A percentile compares a stretch with the other conserved stretches of the same genome.
phyloP scores from a whole-genome alignment of 2,797 vertebrate species.

The Gephyroberyx darwinii region DNA sequence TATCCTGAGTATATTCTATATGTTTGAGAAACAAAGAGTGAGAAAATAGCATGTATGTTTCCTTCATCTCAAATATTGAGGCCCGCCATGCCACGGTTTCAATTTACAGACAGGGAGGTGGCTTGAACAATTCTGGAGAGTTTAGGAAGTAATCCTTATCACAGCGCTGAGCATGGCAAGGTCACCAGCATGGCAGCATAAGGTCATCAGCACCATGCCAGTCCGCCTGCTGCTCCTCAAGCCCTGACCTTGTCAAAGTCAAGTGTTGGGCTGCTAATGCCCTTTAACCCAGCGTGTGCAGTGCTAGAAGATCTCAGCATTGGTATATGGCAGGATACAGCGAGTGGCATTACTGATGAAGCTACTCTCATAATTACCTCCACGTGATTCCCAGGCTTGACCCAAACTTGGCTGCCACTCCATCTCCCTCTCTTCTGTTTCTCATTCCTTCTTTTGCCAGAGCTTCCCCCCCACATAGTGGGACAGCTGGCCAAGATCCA shows the following conservation, averaged over 20 bases:
- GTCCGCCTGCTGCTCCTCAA: constrained; percentile 71
- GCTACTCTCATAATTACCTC: constrained; percentile 73
- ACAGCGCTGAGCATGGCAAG: constrained; percentile 62
- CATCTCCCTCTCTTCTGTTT: constrained; percentile 55
- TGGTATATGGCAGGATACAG: constrained; percentile 42
- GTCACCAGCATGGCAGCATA: constrained; percentile 66
- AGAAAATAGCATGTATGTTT: constrained; percentile 28
- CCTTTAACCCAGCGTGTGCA: constrained; percentile 61
- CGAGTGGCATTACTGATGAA: constrained; percentile 70
- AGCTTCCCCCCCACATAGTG: constrained; percentile 34
- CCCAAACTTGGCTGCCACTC: constrained; percentile 67
- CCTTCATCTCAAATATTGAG: constrained; percentile 26
- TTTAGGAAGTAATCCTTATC: constrained; percentile 49
- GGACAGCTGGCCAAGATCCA: constrained; percentile 74
- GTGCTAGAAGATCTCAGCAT: constrained; percentile 36
- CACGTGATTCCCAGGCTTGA: constrained; percentile 64
- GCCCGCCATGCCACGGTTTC: background rate
- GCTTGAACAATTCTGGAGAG: constrained; percentile 35
- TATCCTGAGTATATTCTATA: too few relatives aligned
- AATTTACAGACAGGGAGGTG: constrained; percentile 1
- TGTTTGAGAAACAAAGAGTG: background rate
- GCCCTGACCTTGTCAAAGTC: constrained; percentile 79
- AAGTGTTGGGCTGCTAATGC: constrained; percentile 66
- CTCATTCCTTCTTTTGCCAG: constrained; percentile 42
- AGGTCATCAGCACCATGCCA: constrained; percentile 71